phyloP scores from a whole-genome alignment of 2,888 invertebrate genomes.

The Baronia brevicornis region DNA sequence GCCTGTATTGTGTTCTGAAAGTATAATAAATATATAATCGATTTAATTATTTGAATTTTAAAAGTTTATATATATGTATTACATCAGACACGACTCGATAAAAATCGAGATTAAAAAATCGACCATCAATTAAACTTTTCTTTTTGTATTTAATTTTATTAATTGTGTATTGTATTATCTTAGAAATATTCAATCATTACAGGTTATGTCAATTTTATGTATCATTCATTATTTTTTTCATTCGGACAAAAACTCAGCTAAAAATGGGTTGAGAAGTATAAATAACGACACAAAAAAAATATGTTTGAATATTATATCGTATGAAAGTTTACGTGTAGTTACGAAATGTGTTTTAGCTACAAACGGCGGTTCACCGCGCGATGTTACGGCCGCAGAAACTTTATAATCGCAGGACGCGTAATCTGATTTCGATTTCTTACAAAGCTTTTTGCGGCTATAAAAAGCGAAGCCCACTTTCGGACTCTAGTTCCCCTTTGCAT shows the following conservation, averaged over 20 bases:
- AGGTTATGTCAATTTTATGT: too few species aligned
- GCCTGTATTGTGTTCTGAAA: background rate
- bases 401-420: conserved; percentile 57
- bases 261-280: too few species aligned
- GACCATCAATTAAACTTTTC: too few species aligned
- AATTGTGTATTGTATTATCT: too few species aligned
- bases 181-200: too few species aligned
- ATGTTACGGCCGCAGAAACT: conserved; percentile 48
- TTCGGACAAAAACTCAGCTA: too few species aligned
- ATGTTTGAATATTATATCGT: conserved; percentile 36
- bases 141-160: too few species aligned
- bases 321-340: conserved; percentile 39
- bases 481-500: conserved; percentile 39
- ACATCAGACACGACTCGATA: too few species aligned
- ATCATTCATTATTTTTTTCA: too few species aligned
- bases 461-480: conserved; percentile 47
- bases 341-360: conserved; percentile 23
- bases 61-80: conserved; percentile 15
- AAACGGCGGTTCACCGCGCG: conserved; percentile 37
- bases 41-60: background rate
- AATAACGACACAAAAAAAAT: conserved; percentile 36
- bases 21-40: background rate
- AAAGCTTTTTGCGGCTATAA: conserved; percentile 56
- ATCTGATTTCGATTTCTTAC: conserved; percentile 64
- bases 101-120: too few species aligned